Conservation (phyloP, 2,113 vertebrate species). For the Alethe diademata region DNA sequence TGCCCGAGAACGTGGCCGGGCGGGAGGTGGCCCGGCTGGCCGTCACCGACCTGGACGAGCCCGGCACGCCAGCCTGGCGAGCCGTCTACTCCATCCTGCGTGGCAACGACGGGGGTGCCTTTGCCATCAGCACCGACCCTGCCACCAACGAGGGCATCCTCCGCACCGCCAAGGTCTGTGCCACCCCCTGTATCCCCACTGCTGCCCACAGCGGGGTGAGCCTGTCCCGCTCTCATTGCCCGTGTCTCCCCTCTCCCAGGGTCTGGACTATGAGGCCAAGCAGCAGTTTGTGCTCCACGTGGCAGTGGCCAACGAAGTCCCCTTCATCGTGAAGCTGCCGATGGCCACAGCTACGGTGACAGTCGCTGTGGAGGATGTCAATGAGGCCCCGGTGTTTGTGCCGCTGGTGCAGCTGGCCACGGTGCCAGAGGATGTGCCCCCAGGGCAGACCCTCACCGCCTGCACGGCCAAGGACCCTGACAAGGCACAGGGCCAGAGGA, state of each 20-base stretch:
- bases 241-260: slow-evolving; percentile 43
- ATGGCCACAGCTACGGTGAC: slow-evolving; percentile 82
- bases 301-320: slow-evolving; percentile 78
- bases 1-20: slow-evolving; percentile 69
- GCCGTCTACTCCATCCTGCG: slow-evolving; percentile 79
- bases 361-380: slow-evolving; percentile 82
- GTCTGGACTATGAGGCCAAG: slow-evolving; percentile 84
- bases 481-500: slow-evolving; percentile 73
- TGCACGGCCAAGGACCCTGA: slow-evolving; percentile 87
- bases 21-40: slow-evolving; percentile 67
- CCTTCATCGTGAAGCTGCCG: slow-evolving; percentile 66
- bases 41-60: slow-evolving; percentile 79
- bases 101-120: slow-evolving; percentile 73
- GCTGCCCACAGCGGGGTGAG: accelerated
- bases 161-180: slow-evolving; percentile 72
- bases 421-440: slow-evolving; percentile 65
- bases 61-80: slow-evolving; percentile 76
- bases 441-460: slow-evolving; percentile 14
- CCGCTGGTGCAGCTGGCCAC: slow-evolving; percentile 49
- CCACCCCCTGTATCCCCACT: accelerated
- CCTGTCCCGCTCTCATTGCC: neutral
- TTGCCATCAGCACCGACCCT: slow-evolving; percentile 72
- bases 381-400: slow-evolving; percentile 78
- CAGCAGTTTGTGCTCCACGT: slow-evolving; percentile 74
- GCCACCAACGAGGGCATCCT: slow-evolving; percentile 85